phyloP scores from a whole-genome alignment of 2,113 vertebrate species.

The Oostethus manadensis region DNA sequence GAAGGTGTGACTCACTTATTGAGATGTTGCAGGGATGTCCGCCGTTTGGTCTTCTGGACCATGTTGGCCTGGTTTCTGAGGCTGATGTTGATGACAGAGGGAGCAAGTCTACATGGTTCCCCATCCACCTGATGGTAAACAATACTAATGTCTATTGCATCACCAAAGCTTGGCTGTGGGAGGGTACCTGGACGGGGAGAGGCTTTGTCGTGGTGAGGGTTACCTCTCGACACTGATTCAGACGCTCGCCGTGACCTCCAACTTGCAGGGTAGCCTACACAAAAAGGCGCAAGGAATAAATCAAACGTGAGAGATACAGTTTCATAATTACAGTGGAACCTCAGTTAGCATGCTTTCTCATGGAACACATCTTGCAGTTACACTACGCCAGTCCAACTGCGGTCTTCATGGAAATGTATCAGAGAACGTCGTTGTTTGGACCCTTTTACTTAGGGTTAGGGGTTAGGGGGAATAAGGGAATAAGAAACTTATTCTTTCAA shows the following conservation, averaged over 20 bases:
- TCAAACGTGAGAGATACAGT: background rate
- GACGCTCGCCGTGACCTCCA: conserved; percentile 91
- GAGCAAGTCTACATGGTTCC: conserved; percentile 87
- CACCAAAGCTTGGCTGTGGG: background rate
- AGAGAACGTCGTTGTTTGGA: too few species aligned
- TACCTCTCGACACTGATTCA: conserved; percentile 93
- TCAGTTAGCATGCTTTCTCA: background rate
- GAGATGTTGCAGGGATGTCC: conserved; percentile 85
- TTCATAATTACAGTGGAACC: background rate
- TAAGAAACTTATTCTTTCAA: too few species aligned
- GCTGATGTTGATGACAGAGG: conserved; percentile 86
- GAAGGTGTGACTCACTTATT: conserved; percentile 81
- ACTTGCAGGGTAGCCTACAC: conserved; percentile 93
- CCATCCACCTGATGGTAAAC: conserved; percentile 79
- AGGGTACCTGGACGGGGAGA: conserved; percentile 87
- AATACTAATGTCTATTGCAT: conserved; percentile 16
- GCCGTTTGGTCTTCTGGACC: conserved; percentile 97
- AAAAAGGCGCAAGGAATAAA: background rate
- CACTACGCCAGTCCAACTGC: too few species aligned
- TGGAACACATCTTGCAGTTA: too few species aligned
- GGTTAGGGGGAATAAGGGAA: too few species aligned
- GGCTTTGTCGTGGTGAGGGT: conserved; percentile 90
- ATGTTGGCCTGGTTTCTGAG: conserved; percentile 98
- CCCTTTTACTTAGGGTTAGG: too few species aligned
- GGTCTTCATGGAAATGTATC: too few species aligned